Percentiles rank a stretch among this genome's conserved stretches.
Evolutionary conservation across 2,888 invertebrate species (phyloP).

Genomic region (Scaptodrosophila latifasciaeformis): DNA sequence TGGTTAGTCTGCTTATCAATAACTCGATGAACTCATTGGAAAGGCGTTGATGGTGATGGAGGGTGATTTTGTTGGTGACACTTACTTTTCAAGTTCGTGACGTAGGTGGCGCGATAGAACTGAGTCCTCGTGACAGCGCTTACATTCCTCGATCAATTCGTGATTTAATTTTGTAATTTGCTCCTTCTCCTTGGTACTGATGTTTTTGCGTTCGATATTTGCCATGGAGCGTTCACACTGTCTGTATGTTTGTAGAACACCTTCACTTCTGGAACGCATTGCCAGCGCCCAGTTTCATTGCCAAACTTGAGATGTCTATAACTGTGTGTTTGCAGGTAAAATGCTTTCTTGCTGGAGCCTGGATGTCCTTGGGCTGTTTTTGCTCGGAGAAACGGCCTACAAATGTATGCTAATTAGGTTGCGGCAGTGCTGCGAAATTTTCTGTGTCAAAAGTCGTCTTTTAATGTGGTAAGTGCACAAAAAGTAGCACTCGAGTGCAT

Average conservation of each 20-base stretch:
- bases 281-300: conserved; percentile 54
- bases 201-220: conserved; percentile 49
- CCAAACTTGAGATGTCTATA: conserved; percentile 23
- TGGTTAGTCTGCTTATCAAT: conserved; percentile 32
- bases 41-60: conserved; percentile 5
- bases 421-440: no score
- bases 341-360: conserved; percentile 23
- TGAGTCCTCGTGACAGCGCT: conserved; percentile 67
- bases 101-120: conserved; percentile 66
- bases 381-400: conserved; percentile 25
- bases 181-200: conserved; percentile 53
- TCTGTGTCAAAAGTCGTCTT: no score
- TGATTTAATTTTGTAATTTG: conserved; percentile 69
- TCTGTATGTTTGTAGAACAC: conserved; percentile 24
- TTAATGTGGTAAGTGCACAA: no score
- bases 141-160: conserved; percentile 72
- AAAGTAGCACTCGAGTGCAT: no score
- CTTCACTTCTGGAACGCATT: conserved; percentile 56
- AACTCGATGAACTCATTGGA: not conserved
- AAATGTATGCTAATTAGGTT: conserved; percentile 36
- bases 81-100: conserved; percentile 72
- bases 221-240: conserved; percentile 40
- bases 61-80: conserved; percentile 10
- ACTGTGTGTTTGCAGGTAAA: not conserved
- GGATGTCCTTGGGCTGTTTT: not conserved